These are phyloP conservation scores for Blastobasis adustella DNA, from an alignment of 2,888 invertebrate species.

Conservation along the genomic window DNA sequence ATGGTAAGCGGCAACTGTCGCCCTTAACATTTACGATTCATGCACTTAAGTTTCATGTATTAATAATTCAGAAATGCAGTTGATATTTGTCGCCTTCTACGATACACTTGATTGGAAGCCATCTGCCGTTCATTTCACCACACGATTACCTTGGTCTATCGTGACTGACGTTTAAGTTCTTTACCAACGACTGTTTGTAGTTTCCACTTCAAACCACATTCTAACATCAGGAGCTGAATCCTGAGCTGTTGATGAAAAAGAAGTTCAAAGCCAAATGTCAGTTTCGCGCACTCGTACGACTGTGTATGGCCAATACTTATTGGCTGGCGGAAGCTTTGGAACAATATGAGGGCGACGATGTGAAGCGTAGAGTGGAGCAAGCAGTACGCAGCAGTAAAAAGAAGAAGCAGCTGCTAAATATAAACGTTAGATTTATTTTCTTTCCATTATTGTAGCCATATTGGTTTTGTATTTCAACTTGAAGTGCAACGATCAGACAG, in stretches of 20 bases:
- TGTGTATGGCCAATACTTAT: slow-evolving; percentile 71
- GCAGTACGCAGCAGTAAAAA: slow-evolving; percentile 63
- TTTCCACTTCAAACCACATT: not conserved
- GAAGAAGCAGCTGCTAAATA: slow-evolving; percentile 63
- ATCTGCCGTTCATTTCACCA: too few species aligned
- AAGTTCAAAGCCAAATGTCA: slow-evolving; percentile 65
- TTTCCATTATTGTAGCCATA: too few species aligned
- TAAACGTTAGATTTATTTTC: slow-evolving; percentile 43
- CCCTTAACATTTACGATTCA: too few species aligned
- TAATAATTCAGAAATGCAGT: too few species aligned
- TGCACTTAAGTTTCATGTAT: too few species aligned
- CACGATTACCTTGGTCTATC: too few species aligned
- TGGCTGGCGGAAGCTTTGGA: slow-evolving; percentile 73
- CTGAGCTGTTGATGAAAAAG: slow-evolving; percentile 44
- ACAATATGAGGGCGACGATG: slow-evolving; percentile 67
- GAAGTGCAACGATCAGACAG: too few species aligned
- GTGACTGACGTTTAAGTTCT: not conserved
- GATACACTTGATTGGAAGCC: too few species aligned
- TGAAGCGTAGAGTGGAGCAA: slow-evolving; percentile 71
- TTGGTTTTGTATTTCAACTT: too few species aligned
- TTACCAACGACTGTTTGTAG: not conserved
- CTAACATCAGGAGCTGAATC: slow-evolving; percentile 35
- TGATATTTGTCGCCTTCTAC: too few species aligned
- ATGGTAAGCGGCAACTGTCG: too few species aligned
- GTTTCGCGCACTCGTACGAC: slow-evolving; percentile 72